These are phyloP conservation scores for Drosophila nigrodunni DNA, from an alignment of 1,140 invertebrate species.

Conservation along the genomic window DNA sequence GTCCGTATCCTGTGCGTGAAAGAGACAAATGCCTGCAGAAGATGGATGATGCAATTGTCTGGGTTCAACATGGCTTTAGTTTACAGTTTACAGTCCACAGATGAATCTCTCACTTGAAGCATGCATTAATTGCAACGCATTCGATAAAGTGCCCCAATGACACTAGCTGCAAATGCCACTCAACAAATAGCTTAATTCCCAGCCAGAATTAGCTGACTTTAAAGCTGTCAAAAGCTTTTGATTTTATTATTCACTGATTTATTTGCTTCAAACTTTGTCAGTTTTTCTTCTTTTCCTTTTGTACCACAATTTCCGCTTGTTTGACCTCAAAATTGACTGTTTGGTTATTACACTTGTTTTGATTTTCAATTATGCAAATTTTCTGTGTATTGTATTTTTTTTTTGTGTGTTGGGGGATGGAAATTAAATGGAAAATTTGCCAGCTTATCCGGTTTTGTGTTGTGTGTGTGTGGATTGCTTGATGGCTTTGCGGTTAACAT, in stretches of 20 bases:
- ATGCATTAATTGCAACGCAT: conserved; percentile 65
- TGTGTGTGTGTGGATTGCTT: conserved; percentile 32
- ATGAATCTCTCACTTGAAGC: conserved; percentile 42
- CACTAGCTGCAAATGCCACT: conserved; percentile 23
- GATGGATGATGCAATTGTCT: conserved; percentile 75
- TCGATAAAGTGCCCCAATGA: conserved; percentile 46
- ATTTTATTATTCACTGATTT: no score
- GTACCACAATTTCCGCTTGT: conserved; percentile 3
- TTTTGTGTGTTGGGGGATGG: conserved; percentile 25
- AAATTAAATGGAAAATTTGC: conserved; percentile 55
- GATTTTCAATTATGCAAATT: conserved; percentile 67
- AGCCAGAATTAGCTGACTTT: neutral
- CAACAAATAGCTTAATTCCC: conserved; percentile 3
- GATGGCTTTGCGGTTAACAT: conserved; percentile 77
- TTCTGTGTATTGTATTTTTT: conserved; percentile 21
- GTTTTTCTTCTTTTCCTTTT: no score
- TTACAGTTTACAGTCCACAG: neutral
- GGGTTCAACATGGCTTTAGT: conserved; percentile 49
- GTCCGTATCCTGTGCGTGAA: conserved; percentile 62
- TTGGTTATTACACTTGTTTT: conserved; percentile 23
- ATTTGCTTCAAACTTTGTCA: no score
- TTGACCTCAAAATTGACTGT: conserved; percentile 13
- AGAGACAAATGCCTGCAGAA: conserved; percentile 75
- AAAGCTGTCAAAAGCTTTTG: neutral
- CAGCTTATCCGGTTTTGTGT: conserved; percentile 17